phyloP scores from a whole-genome alignment of 2,888 invertebrate genomes.

The Calameuta filiformis region DNA sequence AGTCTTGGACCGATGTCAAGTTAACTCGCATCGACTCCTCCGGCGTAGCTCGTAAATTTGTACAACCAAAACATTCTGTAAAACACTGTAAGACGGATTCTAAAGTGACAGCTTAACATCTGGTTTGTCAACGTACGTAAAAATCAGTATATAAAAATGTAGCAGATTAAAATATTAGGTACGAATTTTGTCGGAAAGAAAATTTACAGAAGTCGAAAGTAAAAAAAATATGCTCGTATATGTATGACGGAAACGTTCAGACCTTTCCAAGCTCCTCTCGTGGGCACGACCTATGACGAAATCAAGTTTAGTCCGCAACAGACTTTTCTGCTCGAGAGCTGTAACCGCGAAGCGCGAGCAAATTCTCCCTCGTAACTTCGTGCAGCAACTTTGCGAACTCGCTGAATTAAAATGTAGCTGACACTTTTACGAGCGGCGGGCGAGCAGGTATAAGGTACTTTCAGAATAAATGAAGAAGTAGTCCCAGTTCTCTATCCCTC shows the following conservation, averaged over 20 bases:
- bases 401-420: conserved; percentile 4
- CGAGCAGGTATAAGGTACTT: neutral
- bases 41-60: neutral
- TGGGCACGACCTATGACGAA: neutral
- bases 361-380: conserved; percentile 1
- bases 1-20: conserved; percentile 5
- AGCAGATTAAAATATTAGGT: neutral
- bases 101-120: neutral
- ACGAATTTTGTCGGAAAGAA: neutral
- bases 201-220: neutral
- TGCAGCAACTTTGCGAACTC: conserved; percentile 2
- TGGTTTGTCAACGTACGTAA: neutral
- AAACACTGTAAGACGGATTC: neutral
- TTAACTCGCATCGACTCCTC: neutral
- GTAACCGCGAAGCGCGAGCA: neutral
- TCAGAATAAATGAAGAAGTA: neutral
- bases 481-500: neutral
- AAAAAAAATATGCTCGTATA: neutral
- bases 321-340: neutral
- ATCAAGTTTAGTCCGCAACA: neutral
- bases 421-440: conserved; percentile 3
- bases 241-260: neutral
- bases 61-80: neutral
- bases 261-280: neutral
- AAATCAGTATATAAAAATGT: neutral